Evolutionary conservation across 2,888 invertebrate genomes (phyloP).

Genomic region (Unio pictorum): DNA sequence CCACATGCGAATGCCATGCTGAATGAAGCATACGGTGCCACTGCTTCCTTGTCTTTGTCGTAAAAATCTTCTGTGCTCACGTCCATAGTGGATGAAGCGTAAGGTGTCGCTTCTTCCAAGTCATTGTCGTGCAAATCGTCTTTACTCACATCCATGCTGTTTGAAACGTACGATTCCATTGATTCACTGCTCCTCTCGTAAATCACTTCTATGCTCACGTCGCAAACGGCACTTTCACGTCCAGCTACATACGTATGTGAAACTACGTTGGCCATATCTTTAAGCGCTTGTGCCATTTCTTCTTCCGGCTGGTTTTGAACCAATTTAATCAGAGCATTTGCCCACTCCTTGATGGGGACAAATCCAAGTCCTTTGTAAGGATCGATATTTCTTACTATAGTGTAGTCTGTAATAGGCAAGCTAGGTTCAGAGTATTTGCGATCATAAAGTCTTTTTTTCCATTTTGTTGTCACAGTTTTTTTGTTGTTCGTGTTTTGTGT

Average conservation of each 20-base stretch:
- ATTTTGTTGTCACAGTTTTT: not conserved
- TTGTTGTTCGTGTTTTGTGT: slow-evolving; percentile 9
- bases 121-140: not conserved
- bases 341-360: not conserved
- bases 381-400: not conserved
- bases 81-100: slow-evolving; percentile 1
- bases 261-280: not conserved
- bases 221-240: not conserved
- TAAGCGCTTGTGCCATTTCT: not conserved
- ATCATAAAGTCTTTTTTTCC: slow-evolving; percentile 10
- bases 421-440: slow-evolving; percentile 7
- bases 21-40: slow-evolving; percentile 3
- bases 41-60: not conserved
- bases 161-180: not conserved
- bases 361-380: not conserved
- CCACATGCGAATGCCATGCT: slow-evolving; percentile 12
- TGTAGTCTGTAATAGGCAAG: slow-evolving; percentile 2
- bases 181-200: not conserved
- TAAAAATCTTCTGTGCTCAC: slow-evolving; percentile 3
- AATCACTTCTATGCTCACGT: slow-evolving; percentile 1
- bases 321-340: not conserved
- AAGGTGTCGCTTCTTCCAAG: not conserved
- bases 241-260: too few species aligned
- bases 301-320: not conserved
- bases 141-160: slow-evolving; percentile 4